These are phyloP conservation scores for Apantesis nais DNA, from an alignment of 2,888 invertebrate genomes.

Conservation along the genomic window DNA sequence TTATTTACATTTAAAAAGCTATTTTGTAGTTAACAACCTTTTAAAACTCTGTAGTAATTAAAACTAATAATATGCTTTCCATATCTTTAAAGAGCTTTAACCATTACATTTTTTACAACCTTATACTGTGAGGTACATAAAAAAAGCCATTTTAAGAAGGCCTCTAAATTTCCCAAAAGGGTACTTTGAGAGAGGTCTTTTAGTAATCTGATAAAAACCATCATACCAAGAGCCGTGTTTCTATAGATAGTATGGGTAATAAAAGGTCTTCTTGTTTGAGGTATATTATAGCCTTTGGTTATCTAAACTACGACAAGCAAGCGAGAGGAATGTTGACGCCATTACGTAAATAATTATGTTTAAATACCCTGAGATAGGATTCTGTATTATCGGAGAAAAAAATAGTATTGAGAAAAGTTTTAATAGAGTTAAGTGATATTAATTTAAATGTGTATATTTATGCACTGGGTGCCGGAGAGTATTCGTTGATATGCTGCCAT, in stretches of 20 bases:
- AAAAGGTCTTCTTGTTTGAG: not conserved
- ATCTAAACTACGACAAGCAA: constrained; percentile 51
- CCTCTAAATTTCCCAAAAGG: not conserved
- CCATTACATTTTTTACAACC: constrained; percentile 52
- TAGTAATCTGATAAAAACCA: not conserved
- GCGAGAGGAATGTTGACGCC: constrained; percentile 49
- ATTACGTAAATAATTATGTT: constrained; percentile 44
- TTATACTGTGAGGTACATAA: constrained; percentile 40
- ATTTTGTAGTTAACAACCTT: constrained; percentile 18
- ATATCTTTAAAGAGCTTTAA: constrained; percentile 39
- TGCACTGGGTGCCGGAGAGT: too few relatives aligned
- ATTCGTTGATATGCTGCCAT: too few relatives aligned
- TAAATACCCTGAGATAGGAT: constrained; percentile 5
- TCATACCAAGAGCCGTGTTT: not conserved
- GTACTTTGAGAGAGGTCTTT: constrained; percentile 9
- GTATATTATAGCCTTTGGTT: constrained; percentile 18
- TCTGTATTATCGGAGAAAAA: not conserved
- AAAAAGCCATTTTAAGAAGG: constrained; percentile 4
- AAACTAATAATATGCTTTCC: constrained; percentile 34
- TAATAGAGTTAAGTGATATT: not conserved
- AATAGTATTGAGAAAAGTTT: not conserved
- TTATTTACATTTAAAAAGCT: constrained; percentile 11
- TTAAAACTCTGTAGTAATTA: constrained; percentile 44
- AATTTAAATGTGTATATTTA: not conserved
- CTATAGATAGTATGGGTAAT: not conserved